Evolutionary conservation across 1,140 invertebrate species (phyloP), one percentile per base, ranked within the genome.

Genomic region (Drosophila azteca): DNA sequence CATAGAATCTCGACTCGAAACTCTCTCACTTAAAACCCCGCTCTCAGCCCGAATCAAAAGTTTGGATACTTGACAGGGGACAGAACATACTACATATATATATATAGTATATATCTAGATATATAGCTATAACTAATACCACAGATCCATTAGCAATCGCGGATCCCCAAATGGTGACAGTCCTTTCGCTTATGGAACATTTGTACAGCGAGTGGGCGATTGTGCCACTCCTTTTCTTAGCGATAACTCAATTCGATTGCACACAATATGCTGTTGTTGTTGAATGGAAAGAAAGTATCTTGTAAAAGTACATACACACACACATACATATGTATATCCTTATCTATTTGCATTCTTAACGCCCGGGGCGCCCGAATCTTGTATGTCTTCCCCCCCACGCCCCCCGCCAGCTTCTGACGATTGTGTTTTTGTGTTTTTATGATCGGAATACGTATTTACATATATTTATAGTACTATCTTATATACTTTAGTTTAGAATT

Each of bases 1-100:
- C 48, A 26, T 79, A 79, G 65, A 63, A 77, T 70, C 82, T 87
- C 75, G 70, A 66, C 65, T 88, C 74, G 70, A 82, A 82, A 62
- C 59, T 82, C 48, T 71, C 76, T 49, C 31, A 20, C 63, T 51
- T 53, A 48, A 2, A 66, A 13, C 49, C 29, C 61, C 29, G 53
- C 45, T 54, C 31, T 50, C 49, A 66, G 41, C 8, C 29, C 29
- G 29, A 31, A 31, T 8, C 29, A 9, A 31, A 31, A 9, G 46
- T 22, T 15, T 49, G 15, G 44, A 59, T 62, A 43, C 62, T 64
- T 46, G 62, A 59, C 62, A 62, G 62, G 24, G 2, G 5, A 59
- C 62, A 62, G 62, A 44, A 31, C 45, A 48, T 20, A 20, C 17
- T 31, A 31, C 49, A n/a, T n/a, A n/a, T n/a, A n/a, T n/a, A n/a